Evolutionary conservation across 2,797 vertebrate species (phyloP), one percentile per base, ranked within the genome.

Genomic region (Pipistrellus pipistrellus): DNA sequence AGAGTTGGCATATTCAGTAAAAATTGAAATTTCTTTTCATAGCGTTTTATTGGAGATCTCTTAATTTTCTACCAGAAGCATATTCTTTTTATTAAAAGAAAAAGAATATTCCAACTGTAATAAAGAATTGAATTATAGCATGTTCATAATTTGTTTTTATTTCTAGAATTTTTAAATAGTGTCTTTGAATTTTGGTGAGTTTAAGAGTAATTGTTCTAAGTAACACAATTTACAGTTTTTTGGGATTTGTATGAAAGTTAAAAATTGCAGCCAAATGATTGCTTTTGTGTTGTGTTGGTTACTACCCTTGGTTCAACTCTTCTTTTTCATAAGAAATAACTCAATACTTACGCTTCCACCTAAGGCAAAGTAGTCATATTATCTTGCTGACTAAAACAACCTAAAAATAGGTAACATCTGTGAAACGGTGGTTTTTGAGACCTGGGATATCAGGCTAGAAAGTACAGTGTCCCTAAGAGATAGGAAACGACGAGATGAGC

Each of bases 111-210:
- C 30, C 25, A n/a, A 66, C 87, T 57, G 15, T 94, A 85, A 88
- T 96, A 81, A 92, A 93, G 35, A 80, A 94, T 96, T 78, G 55
- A 94, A 83, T 44, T 88, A 44, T 87, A 59, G 81, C 20, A 46
- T 38, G 3, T 68, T 88, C 2, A 44, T n/a, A 18, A 57, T 87
- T 90, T 88, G 32, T 88, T 95, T 96, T 83, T 90, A 53, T 90
- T 95, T 94, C 25, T 92, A 48, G n/a, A 85, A 35, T 88, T 90
- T 93, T 88, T 64, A 90, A 76, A 89, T 92, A 32, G 2, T 86
- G 23, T 73, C 35, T 93, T 93, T 96, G 51, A 90, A 76, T 85
- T 88, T 96, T 35, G n/a, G 10, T 94, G n/a, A 62, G 78, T 85
- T 82, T 64, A 91, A 87, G 91, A 80, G 2, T 75, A 75, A 23